Base-by-base conservation (phyloP, 2,888 invertebrate genomes). In the Epinotia nisella region DNA sequence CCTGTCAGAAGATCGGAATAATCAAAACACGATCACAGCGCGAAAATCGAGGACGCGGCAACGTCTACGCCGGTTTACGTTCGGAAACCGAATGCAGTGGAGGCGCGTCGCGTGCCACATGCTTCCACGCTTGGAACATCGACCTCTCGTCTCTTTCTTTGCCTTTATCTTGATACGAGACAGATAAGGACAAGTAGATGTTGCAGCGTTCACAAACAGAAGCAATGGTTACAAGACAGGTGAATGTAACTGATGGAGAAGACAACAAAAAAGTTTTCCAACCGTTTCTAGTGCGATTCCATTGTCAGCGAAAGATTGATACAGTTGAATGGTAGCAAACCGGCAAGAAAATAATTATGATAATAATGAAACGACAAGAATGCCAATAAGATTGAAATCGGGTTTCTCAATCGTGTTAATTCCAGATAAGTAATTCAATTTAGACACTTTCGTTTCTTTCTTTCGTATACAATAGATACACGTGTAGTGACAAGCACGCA, bases 21-120 rank as follows among this genome's bases (percentile, higher is more conserved):
- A 73, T 88, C 88, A 87, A 89, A 90, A 89, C 84, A 89, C 90
- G 91, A 89, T 88, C 87, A 86, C 81, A 85, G 78, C 83, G 83
- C 85, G 84, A 83, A 79, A 78, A 78, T 79, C 78, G 80, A 82
- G 84, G 80, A 80, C 76, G 78, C 74, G 82, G 76, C 79, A 55
- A 86, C 93, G 90, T 88, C 91, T 82, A 79, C 82, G 78, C 83
- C 78, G 82, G 78, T 75, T 83, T 81, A 78, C 88, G 90, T 85
- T 90, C 90, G 84, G 81, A 87, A 87, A 89, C 91, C 89, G 93
- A 93, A 92, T 93, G 91, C 87, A 86, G 85, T 84, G 88, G 89
- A 73, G 69, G 68, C 73, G 73, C 73, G 69, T 73, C 93, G 92
- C 93, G 92, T 92, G 92, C 91, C 91, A 89, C 90, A 91, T 88